Evolutionary conservation across 1,140 invertebrate genomes (phyloP), one percentile per base, ranked within the genome.

Genomic region (Zaprionus gabonicus): DNA sequence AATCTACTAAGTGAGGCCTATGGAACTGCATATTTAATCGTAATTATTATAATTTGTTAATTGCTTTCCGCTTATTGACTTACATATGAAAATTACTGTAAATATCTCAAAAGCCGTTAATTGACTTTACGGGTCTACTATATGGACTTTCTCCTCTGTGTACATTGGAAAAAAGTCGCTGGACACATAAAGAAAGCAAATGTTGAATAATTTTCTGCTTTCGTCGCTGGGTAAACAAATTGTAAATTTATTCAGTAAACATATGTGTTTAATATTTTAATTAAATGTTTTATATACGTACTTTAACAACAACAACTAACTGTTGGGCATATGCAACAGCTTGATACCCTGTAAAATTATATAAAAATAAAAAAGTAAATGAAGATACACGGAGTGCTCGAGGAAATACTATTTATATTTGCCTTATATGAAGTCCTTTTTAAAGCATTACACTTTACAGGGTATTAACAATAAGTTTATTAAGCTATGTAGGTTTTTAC

Each of bases 31-130:
- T 82, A 71, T 82, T 68, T 60, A 71, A 71, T 51, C 58, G 75
- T 71, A 82, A 82, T 82, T 82, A 82, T 82, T 80, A 83, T 82
- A 82, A 82, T 82, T 82, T 82, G 20, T 80, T 82, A 82, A 82
- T 82, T 82, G 69, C 81, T 59, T 73, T 13, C 31, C 63, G 68
- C 76, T 76, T 83, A 82, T 82, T 82, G 81, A 82, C 81, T 82
- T 82, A 79, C 80, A 76, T 82, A 80, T 82, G 76, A 73, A 83
- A 80, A 79, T 82, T 60, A 72, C 76, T 69, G 82, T 84, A 78
- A 84, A 84, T 84, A 84, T 78, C 81, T 73, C 69, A 60, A 67
- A 84, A 84, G 73, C 72, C 57, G 55, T 68, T 74, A 81, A 84
- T 80, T 83, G 63, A 68, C 71, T 77, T 74, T 70, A 76, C 60